Conservation (phyloP, 35 echinoderm and acorn worm species). For the Amphiura filiformis region DNA sequence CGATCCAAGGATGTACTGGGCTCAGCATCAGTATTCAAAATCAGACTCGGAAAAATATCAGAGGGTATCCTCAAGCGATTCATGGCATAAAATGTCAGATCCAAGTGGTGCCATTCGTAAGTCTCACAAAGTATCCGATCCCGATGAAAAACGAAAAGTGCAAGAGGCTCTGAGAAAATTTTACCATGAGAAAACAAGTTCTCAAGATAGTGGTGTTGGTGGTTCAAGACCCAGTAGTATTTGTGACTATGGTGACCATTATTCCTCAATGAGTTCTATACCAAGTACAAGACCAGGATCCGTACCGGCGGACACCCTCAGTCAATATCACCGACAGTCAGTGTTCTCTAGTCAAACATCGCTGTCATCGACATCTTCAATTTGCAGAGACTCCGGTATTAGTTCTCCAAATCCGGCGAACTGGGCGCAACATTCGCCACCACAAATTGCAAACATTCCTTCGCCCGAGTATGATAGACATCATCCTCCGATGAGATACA, state of each 20-base stretch:
- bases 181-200: slow-evolving; percentile 9
- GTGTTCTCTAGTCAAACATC: not conserved
- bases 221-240: not conserved
- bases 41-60: not conserved
- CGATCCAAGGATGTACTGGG: not conserved
- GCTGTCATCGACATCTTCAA: not conserved
- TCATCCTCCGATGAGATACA: not conserved
- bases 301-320: not conserved
- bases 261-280: not conserved
- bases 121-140: not conserved
- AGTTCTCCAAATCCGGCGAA: not conserved
- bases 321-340: not conserved
- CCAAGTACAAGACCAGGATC: not conserved
- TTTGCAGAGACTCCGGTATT: not conserved
- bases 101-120: not conserved
- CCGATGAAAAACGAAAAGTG: not conserved
- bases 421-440: not conserved
- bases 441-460: not conserved
- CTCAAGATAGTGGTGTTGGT: not conserved
- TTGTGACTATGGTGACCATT: not conserved
- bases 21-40: slow-evolving; percentile 6
- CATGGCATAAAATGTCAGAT: slow-evolving; percentile 9
- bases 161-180: not conserved
- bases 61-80: not conserved
- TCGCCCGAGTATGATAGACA: slow-evolving; percentile 2